These are phyloP conservation scores for Chironomus tepperi DNA, from an alignment of 1,140 invertebrate genomes.

Conservation along the genomic window DNA sequence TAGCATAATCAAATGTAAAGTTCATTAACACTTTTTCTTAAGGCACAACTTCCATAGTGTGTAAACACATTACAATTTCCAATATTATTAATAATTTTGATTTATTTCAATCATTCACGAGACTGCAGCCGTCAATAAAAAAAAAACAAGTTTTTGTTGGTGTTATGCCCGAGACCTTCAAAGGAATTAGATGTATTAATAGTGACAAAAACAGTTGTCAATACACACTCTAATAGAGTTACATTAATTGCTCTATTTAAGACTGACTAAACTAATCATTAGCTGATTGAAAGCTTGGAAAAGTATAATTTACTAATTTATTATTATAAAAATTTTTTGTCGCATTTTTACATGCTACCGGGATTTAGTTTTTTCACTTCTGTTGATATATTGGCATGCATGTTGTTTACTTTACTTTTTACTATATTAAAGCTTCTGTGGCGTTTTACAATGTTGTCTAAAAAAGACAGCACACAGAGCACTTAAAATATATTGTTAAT, in stretches of 20 bases:
- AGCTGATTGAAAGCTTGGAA: not conserved
- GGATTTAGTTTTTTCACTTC: not conserved
- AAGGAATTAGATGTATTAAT: not conserved
- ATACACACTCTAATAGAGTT: not conserved
- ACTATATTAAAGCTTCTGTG: too few species aligned
- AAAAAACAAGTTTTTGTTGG: not conserved
- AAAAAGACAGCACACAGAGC: too few species aligned
- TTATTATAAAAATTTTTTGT: too few species aligned
- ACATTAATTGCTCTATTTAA: not conserved
- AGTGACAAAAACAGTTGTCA: not conserved
- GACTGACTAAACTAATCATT: too few species aligned
- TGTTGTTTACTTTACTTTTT: too few species aligned
- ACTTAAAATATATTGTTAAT: too few species aligned
- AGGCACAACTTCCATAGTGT: not conserved
- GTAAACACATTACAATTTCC: not conserved
- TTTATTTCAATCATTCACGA: not conserved
- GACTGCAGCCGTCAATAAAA: not conserved
- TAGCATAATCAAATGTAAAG: slow-evolving; percentile 11
- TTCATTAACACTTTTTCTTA: slow-evolving; percentile 17
- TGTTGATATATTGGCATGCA: too few species aligned
- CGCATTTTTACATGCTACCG: not conserved
- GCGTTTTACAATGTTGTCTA: too few species aligned
- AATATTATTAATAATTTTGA: not conserved
- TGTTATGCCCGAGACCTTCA: not conserved
- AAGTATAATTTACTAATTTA: slow-evolving; percentile 2